These are phyloP conservation scores for Drosophila quadrilineata DNA, from an alignment of 1,140 invertebrate species.

Conservation along the genomic window DNA sequence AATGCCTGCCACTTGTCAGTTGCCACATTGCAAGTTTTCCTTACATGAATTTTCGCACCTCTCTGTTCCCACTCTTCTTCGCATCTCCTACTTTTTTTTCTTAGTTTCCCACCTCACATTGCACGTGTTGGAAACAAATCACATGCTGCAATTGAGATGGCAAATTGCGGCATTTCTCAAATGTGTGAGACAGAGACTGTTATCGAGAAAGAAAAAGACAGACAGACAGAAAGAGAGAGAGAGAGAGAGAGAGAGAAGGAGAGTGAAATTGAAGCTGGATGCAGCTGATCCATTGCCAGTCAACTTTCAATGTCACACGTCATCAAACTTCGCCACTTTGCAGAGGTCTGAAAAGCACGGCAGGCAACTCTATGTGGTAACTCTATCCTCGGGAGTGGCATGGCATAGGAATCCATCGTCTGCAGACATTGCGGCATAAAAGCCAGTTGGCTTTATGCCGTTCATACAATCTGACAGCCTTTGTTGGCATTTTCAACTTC, in stretches of 20 bases:
- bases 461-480: conserved; percentile 30
- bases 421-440: conserved; percentile 28
- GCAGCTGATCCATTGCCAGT: conserved; percentile 31
- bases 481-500: conserved; percentile 5
- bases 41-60: conserved; percentile 11
- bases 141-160: conserved; percentile 49
- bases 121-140: conserved; percentile 11
- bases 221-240: not conserved
- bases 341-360: conserved; percentile 4
- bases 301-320: conserved; percentile 76
- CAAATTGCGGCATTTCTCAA: conserved; percentile 54
- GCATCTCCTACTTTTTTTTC: conserved; percentile 20
- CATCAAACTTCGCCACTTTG: conserved; percentile 61
- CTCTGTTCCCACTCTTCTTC: too few species aligned
- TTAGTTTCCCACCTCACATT: too few species aligned
- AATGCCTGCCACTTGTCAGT: not conserved
- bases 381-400: not conserved
- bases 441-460: conserved; percentile 21
- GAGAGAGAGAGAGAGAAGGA: not conserved
- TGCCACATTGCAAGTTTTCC: not conserved
- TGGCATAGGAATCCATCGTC: conserved; percentile 3
- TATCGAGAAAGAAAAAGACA: not conserved
- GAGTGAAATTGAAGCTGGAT: not conserved
- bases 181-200: not conserved
- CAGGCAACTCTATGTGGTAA: not conserved